Conservation (phyloP, 1,140 invertebrate species). For the Chlorops oryzae region DNA sequence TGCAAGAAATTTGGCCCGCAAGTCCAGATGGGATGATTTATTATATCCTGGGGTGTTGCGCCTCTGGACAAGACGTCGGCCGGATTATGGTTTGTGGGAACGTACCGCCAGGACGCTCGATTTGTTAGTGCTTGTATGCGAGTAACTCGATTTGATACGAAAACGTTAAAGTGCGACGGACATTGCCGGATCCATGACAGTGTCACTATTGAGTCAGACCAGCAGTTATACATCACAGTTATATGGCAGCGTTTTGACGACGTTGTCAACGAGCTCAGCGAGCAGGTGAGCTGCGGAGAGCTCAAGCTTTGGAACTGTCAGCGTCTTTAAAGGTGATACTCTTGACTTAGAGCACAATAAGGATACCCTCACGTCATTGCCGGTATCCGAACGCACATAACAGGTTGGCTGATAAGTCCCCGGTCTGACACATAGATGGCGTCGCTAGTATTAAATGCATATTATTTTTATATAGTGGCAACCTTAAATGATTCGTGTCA, state of each 20-base stretch:
- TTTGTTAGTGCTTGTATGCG: slow-evolving; percentile 30
- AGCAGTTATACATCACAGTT: slow-evolving; percentile 13
- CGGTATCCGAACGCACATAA: slow-evolving; percentile 22
- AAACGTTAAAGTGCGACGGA: slow-evolving; percentile 21
- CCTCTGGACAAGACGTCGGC: slow-evolving; percentile 39
- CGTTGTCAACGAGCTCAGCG: slow-evolving; percentile 19
- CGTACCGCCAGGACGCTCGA: slow-evolving; percentile 25
- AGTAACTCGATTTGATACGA: slow-evolving; percentile 32
- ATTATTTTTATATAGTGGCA: too few relatives aligned
- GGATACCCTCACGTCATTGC: slow-evolving; percentile 8
- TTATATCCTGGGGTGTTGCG: background rate
- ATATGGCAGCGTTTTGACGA: slow-evolving; percentile 3
- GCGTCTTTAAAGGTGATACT: slow-evolving; percentile 29
- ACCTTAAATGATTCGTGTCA: too few relatives aligned
- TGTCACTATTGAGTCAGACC: slow-evolving; percentile 36
- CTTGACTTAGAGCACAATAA: slow-evolving; percentile 34
- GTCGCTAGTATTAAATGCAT: too few relatives aligned
- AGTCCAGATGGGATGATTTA: too few relatives aligned
- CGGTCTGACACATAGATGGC: too few relatives aligned
- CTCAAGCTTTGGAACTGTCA: slow-evolving; percentile 32
- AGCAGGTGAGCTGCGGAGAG: slow-evolving; percentile 23
- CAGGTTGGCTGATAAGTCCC: too few relatives aligned
- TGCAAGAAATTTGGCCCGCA: too few relatives aligned
- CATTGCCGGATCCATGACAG: slow-evolving; percentile 29
- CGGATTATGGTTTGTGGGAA: slow-evolving; percentile 30